Evolutionary conservation across 2,797 vertebrate species (phyloP), one percentile per base, ranked within the genome.

Genomic region (Coendou prehensilis): DNA sequence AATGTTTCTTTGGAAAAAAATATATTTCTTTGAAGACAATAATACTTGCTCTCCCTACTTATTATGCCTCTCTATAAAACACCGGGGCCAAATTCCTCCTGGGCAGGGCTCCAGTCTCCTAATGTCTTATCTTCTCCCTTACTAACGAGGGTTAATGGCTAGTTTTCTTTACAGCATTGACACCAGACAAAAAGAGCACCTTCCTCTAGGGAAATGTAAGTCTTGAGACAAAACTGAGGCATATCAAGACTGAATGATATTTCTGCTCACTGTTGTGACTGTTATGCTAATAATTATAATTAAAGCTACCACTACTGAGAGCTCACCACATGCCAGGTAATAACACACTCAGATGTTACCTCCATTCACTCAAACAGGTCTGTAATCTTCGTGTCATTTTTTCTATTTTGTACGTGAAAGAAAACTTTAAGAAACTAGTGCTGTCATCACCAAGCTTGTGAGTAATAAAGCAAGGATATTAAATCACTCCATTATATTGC

Each of bases 11-110:
- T 81, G 80, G 91, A 82, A 41, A 41, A 41, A 41, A 41, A 41
- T 41, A 71, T 59, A 28, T 69, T 85, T 92, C 73, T 96, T 95
- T 81, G 76, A 93, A 83, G 33, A 82, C 0, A 91, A n/a, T 37
- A 96, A 59, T 50, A 4, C 26, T 75, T 73, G 37, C 41, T 82
- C 80, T 41, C 22, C 59, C 23, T 45, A n/a, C 28, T 86, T 91
- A 71, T 15, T n/a, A 26, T 23, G 20, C 23, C 41, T 81, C 28
- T 90, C 41, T 28, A 78, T 52, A 61, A 95, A 93, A 86, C 17
- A 76, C 33, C 81, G 85, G 28, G 63, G 54, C 63, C 23, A 73
- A 64, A 82, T 64, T 22, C 30, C 33, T 37, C 33, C 37, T 14
- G 3, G 1, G n/a, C 56, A 64, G 5, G 56, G 6, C 83, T 69